Base-by-base conservation (phyloP, 2,113 vertebrate species). In the Misgurnus mizolepis region DNA sequence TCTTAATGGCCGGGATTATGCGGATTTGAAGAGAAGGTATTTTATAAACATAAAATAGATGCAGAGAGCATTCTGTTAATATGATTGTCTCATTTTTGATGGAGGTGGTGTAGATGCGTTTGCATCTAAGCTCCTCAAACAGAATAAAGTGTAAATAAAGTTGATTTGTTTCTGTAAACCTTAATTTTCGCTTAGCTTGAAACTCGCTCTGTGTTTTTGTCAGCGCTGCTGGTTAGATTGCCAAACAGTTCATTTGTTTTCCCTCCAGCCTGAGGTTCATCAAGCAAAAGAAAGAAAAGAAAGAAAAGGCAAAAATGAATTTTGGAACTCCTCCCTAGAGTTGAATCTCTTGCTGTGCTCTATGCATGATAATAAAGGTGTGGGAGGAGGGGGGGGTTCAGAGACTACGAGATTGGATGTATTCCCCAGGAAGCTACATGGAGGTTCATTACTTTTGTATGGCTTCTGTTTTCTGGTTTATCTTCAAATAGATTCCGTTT, bases 351-450 rank as follows among this genome's bases (percentile, higher is more conserved):
- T 61, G 79, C 61, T 81, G 79, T 76, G 34, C 62, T 66, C 71
- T 70, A 70, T 81, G 85, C 79, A 86, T 86, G 82, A 50, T 86
- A 86, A 86, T 86, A 71, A 82, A 80, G 80, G 76, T 82, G 82
- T 86, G 80, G 80, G 80, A 49, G 68, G 80, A 39, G 49, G 73
- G 64, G 40, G 75, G 61, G 60, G 17, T 18, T 79, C 53, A 56
- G 43, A 67, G 76, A 71, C 81, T 81, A 62, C 45, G 66, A 81
- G 73, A 86, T 84, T 77, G 80, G 70, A 84, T 73, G 71, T 68
- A 80, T 81, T 84, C 81, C 82, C 85, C 72, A 76, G 82, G 64
- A 86, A 84, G 67, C 72, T 60, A 68, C 55, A 61, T 18, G 74
- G 69, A 65, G 64, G 70, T 82, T 86, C 82, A 86, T 86, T 86